Evolutionary conservation across 2,113 vertebrate genomes (phyloP).

Genomic region (pig (Sus scrofa)): T2T-Sscrofa CM000828.6:41274501-41275000

Average conservation of each 20-base stretch:
- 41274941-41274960: not conserved
- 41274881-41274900: not conserved
- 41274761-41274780: not conserved
- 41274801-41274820: not conserved
- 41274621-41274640: no score
- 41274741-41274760: not conserved
- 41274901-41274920: not conserved
- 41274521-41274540: no score
- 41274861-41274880: conserved; percentile 11
- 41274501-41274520: no score
- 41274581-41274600: no score
- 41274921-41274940: not conserved
- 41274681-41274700: not conserved
- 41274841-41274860: not conserved
- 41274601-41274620: no score
- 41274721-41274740: not conserved
- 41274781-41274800: not conserved
- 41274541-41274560: no score
- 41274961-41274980: not conserved
- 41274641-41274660: no score
- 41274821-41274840: not conserved
- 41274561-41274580: no score
- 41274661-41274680: no score
- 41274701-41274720: not conserved
- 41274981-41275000: not conserved